Base-by-base conservation (phyloP, 1,140 invertebrate species). In the Saxidomus purpurata region DNA sequence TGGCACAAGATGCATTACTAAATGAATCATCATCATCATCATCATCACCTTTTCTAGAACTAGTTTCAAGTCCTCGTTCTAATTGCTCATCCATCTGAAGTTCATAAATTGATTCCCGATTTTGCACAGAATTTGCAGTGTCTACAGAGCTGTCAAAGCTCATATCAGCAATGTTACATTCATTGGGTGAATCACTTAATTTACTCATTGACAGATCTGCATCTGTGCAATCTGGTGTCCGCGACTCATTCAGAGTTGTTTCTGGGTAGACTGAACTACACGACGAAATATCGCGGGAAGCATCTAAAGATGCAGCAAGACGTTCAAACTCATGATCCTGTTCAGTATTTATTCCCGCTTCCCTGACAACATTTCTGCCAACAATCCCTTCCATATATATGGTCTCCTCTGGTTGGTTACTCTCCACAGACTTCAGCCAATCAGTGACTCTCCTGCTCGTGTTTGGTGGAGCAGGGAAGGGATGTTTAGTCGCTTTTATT, bases 71-170 rank as follows among this genome's bases (percentile, higher is more conserved):
- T 52, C 80, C 87, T 80, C 86, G 59, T 84, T 95, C 95, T 67
- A 95, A 86, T 49, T 93, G 91, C 87, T 94, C 93, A 82, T 95
- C 94, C 82, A 95, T 93, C 84, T 94, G 92, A n/a, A 94, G 88
- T 90, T 95, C 95, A 90, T 95, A 95, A 67, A 95, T 94, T 0
- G 95, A 95, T 34, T 95, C 94, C 9, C 92, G 87, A 74, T 93
- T 94, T 43, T 83, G 89, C 25, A 55, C 67, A 31, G 80, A 87
- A 25, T 76, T 87, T 76, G 81, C 79, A 31, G 92, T 92, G 61
- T 94, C 93, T 34, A 93, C 90, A 89, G 93, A 94, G 89, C 93
- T 94, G 76, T 94, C 93, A 59, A 93, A 92, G 87, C 94, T 94
- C 31, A 92, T 92, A 71, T 94, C 93, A 22, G 69, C 91, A 36